These are phyloP conservation scores for Babylonia areolata DNA, from an alignment of 1,140 invertebrate species.

Conservation along the genomic window DNA sequence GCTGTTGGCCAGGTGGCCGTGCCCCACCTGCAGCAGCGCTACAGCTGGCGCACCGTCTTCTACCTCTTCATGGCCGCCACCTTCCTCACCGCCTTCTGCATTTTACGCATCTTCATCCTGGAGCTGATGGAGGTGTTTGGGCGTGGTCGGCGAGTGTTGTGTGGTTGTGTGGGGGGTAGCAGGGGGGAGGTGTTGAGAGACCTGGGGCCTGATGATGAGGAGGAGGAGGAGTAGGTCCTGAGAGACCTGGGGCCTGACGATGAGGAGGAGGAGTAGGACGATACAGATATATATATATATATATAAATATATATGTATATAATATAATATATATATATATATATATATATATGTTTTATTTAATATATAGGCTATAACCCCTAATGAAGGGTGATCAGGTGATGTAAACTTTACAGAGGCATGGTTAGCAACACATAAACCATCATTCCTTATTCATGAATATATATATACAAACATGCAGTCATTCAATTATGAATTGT, in stretches of 20 bases:
- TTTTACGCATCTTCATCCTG: not conserved
- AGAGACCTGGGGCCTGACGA: not conserved
- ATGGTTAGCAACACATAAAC: too few relatives aligned
- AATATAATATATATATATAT: too few relatives aligned
- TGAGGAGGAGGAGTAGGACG: not conserved
- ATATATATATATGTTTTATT: too few relatives aligned
- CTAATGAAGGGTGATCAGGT: too few relatives aligned
- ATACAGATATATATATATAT: too few relatives aligned
- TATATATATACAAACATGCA: too few relatives aligned
- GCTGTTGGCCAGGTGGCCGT: slow-evolving; percentile 76
- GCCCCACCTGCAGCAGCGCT: slow-evolving; percentile 10
- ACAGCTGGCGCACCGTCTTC: slow-evolving; percentile 20
- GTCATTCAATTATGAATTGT: too few relatives aligned
- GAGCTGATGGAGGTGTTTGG: not conserved
- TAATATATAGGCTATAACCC: too few relatives aligned
- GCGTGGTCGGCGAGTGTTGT: not conserved
- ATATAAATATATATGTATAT: too few relatives aligned
- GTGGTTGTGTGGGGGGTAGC: too few relatives aligned
- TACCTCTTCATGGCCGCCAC: slow-evolving; percentile 32
- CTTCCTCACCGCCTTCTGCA: slow-evolving; percentile 29
- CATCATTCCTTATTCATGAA: too few relatives aligned
- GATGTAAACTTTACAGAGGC: too few relatives aligned
- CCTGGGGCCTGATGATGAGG: not conserved
- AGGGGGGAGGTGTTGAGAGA: not conserved
- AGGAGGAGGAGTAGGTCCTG: not conserved